Evolutionary conservation across 2,113 vertebrate genomes (phyloP).

Genomic region (Okapia johnstoni): DNA sequence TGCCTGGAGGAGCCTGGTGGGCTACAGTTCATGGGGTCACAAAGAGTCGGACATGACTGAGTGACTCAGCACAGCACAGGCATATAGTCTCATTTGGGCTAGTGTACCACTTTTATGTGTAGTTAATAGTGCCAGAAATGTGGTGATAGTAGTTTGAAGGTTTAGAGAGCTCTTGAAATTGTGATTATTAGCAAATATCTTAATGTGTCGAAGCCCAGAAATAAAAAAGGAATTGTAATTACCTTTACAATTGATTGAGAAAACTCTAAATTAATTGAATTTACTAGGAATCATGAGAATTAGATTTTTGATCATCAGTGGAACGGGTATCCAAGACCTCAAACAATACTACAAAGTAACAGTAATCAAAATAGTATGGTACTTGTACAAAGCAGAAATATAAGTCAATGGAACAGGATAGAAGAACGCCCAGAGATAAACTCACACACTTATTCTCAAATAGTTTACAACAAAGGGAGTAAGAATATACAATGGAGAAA

Average conservation of each 20-base stretch:
- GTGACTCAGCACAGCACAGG: neutral
- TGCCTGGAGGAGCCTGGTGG: neutral
- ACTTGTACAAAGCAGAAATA: neutral
- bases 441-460: neutral
- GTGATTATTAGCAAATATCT: neutral
- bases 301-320: neutral
- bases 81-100: neutral
- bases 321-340: neutral
- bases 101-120: neutral
- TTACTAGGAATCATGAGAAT: neutral
- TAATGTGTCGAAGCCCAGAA: neutral
- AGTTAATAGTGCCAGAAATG: neutral
- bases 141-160: neutral
- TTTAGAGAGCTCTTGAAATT: neutral
- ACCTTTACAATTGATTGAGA: neutral
- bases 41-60: accelerated
- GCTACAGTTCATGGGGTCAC: neutral
- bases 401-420: neutral
- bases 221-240: neutral
- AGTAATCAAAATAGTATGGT: neutral
- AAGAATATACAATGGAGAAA: neutral
- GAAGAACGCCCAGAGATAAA: neutral
- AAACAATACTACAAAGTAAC: neutral
- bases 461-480: neutral
- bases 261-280: neutral